These are phyloP conservation scores for Polypedilum vanderplanki DNA, from an alignment of 1,140 invertebrate genomes.

Conservation along the genomic window DNA sequence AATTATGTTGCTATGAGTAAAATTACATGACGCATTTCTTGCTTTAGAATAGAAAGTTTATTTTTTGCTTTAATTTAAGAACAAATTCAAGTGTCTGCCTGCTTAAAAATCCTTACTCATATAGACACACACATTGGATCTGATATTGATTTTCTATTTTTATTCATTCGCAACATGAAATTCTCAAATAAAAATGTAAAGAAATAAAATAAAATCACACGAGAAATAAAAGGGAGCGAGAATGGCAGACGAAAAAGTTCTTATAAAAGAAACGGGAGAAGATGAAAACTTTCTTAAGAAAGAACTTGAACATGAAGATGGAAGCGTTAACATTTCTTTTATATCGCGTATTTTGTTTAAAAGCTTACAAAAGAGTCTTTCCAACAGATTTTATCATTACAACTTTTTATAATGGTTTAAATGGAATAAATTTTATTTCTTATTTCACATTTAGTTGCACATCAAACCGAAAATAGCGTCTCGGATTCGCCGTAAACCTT, in stretches of 20 bases:
- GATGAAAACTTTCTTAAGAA: neutral
- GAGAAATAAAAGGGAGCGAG: neutral
- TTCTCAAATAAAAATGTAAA: neutral
- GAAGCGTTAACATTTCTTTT: neutral
- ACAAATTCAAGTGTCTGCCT: no score
- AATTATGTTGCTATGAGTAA: no score
- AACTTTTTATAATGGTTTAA: neutral
- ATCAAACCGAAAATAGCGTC: neutral
- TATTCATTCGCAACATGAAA: neutral
- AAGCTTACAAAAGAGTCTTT: neutral
- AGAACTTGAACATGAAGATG: neutral
- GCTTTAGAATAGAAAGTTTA: no score
- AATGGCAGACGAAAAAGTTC: neutral
- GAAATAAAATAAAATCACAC: neutral
- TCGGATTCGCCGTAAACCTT: neutral
- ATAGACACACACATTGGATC: neutral
- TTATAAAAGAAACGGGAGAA: no score
- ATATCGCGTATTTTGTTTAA: neutral
- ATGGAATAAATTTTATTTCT: neutral
- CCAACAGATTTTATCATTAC: neutral
- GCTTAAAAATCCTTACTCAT: no score
- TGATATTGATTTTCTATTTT: neutral
- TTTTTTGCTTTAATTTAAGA: no score
- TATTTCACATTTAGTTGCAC: neutral
- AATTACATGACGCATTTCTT: no score